Evolutionary conservation across 2,888 invertebrate genomes (phyloP).

Genomic region (Mimachlamys varia): DNA sequence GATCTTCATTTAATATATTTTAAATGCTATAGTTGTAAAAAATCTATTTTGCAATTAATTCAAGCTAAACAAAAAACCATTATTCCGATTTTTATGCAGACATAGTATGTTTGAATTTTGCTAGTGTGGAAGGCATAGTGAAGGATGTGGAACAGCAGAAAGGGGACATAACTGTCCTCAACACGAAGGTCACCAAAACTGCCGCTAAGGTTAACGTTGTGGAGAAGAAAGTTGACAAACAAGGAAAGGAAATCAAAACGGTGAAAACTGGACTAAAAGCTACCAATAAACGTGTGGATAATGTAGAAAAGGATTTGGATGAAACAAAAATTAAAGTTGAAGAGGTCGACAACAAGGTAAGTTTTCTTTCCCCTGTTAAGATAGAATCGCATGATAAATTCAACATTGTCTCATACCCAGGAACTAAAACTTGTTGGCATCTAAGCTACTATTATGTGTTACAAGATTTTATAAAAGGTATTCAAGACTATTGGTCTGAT

Average conservation of each 20-base stretch:
- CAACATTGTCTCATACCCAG: too few relatives aligned
- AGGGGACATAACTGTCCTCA: constrained; percentile 66
- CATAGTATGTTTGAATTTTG: neutral
- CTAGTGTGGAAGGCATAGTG: constrained; percentile 53
- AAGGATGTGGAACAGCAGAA: constrained; percentile 67
- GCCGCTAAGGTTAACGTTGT: constrained; percentile 64
- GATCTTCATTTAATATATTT: too few relatives aligned
- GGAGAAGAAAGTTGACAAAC: constrained; percentile 65
- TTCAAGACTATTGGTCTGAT: too few relatives aligned
- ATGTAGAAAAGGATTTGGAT: constrained; percentile 64
- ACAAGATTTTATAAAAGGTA: too few relatives aligned
- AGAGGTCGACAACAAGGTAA: constrained; percentile 76
- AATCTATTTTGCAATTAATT: too few relatives aligned
- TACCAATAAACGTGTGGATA: constrained; percentile 65
- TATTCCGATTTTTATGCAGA: neutral
- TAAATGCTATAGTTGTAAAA: too few relatives aligned
- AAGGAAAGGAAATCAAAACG: constrained; percentile 62
- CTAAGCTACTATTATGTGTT: too few relatives aligned
- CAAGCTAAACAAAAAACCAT: too few relatives aligned
- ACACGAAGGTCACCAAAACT: constrained; percentile 65
- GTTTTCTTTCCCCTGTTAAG: neutral
- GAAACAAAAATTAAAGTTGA: constrained; percentile 72
- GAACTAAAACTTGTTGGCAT: too few relatives aligned
- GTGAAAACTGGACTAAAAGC: constrained; percentile 60
- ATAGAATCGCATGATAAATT: neutral